Conservation (phyloP, 1,140 invertebrate species). For the Eulimnadia texana region DNA sequence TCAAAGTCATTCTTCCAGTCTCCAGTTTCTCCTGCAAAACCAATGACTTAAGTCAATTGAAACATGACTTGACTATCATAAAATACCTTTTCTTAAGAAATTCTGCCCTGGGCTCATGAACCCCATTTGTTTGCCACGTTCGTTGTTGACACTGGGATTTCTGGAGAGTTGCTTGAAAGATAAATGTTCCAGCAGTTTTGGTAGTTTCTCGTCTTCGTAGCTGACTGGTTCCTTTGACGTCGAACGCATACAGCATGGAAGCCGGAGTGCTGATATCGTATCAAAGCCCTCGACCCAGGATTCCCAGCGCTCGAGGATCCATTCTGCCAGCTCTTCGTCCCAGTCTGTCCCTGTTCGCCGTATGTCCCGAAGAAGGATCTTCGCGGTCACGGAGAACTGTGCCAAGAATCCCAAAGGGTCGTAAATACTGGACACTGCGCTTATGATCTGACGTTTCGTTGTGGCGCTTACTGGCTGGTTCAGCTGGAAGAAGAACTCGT, state of each 20-base stretch:
- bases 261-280: too few relatives aligned
- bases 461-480: not conserved
- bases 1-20: slow-evolving; percentile 33
- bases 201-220: slow-evolving; percentile 29
- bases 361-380: slow-evolving; percentile 11
- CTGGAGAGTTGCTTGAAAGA: not conserved
- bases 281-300: too few relatives aligned
- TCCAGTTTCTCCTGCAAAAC: slow-evolving; percentile 22
- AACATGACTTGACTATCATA: not conserved
- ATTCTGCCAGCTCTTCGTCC: slow-evolving; percentile 8
- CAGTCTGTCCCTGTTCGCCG: slow-evolving; percentile 6
- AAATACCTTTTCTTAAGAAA: slow-evolving; percentile 26
- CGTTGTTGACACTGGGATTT: slow-evolving; percentile 3
- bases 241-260: too few relatives aligned
- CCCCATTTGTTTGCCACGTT: not conserved
- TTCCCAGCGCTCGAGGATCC: not conserved
- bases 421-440: not conserved
- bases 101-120: not conserved
- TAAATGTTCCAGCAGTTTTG: not conserved
- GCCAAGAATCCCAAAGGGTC: slow-evolving; percentile 12
- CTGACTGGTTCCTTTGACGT: too few relatives aligned
- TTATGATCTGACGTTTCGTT: slow-evolving; percentile 12
- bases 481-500: slow-evolving; percentile 15
- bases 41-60: not conserved
- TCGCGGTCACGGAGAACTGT: not conserved